Base-by-base conservation (phyloP, 2,113 vertebrate genomes). In the Myiozetetes cayanensis region DNA sequence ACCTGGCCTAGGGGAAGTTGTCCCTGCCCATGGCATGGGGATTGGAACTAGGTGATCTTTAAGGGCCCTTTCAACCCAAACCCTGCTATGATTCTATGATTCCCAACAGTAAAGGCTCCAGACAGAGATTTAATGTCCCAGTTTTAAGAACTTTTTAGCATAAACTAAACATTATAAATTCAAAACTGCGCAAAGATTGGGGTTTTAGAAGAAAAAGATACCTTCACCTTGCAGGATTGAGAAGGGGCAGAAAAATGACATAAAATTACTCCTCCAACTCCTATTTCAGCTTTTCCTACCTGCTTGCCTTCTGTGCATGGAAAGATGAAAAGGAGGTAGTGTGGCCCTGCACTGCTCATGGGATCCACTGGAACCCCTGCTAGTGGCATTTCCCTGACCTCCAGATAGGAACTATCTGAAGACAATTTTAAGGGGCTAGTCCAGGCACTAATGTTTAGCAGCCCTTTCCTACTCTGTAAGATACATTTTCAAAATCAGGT, bases 281-380 rank as follows among this genome's bases (percentile, higher is more conserved):
- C 43, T 47, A 0, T 10, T 76, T 71, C 68, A 78, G 21, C 77
- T 91, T 89, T 58, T 87, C 12, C 11, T 39, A 61, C 8, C 47
- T 61, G 35, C n/a, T 78, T 87, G 33, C 33, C 37, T 50, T 25
- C 68, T 14, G 47, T 19, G 17, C 33, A 35, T 6, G n/a, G 25
- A 24, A 92, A 66, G 46, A 47, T 3, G 37, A 9, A 70, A 50
- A 82, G 56, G 30, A 59, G 58, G 66, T 56, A 61, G 35, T 1
- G 4, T 9, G 22, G 27, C 35, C 46, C 49, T 49, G 18, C 50
- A 30, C 0, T 2, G 25, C 12, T 61, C 24, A 4, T 5, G 31
- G 35, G 27, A 91, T 47, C 56, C 49, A 43, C 0, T 28, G 23
- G 46, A 73, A 79, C 0, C 16, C 27, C 41, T 49, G 24, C 70